Base-by-base conservation (phyloP, 2,888 invertebrate genomes). In the Ennomos erosarius region DNA sequence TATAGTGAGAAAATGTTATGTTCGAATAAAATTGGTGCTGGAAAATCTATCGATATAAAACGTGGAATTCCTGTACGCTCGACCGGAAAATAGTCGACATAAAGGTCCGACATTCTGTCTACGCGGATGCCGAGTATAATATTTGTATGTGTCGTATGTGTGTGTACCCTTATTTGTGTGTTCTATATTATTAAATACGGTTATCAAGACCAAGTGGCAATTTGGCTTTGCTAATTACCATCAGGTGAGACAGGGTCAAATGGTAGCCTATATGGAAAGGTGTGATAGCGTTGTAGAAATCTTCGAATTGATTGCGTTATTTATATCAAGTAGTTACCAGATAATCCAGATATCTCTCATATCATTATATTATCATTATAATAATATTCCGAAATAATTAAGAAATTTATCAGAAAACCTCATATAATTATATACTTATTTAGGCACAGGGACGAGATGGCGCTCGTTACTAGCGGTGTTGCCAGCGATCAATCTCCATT, bases 401-500 rank as follows among this genome's bases (percentile, higher is more conserved):
- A 45, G 50, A 50, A 61, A 65, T 65, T 53, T 37, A 40, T 57
- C 46, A 52, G 48, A 53, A 53, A 56, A 55, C 12, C 59, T 86
- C 87, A 84, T 87, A 87, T 87, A 16, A 16, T 16, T 16, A 88
- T 4, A 87, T 87, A 88, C 6, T 26, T 26, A 88, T 26, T 26
- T 26, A 83, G 84, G 76, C 76, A 73, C 77, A n/a, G 78, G 76
- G 82, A 85, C 82, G 85, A 90, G 86, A 88, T 85, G 86, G 77
- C 75, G 72, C 74, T 77, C 76, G 79, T 80, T 62, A 57, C 56
- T 40, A 55, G 59, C 78, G 82, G 85, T 86, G 86, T 84, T 87
- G 78, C 87, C 83, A 83, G 82, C 82, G 81, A 90, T 91, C 88
- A 90, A 88, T 91, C 88, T 92, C 89, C 85, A 90, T 90, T 90